phyloP scores from a whole-genome alignment of 2,113 vertebrate genomes.

The Aegithalos caudatus region DNA sequence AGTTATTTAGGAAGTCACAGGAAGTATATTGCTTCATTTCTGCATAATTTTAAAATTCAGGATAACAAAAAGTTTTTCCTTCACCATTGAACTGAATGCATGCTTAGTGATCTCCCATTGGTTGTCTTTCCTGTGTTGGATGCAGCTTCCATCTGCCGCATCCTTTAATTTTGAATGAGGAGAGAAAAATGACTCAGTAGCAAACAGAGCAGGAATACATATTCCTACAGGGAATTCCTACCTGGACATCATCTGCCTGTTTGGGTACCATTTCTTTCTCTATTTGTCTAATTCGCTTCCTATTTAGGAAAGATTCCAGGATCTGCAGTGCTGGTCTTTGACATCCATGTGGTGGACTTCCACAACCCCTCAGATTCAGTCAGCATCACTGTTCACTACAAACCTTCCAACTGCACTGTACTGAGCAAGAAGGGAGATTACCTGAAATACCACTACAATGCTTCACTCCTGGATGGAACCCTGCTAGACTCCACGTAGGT shows the following conservation, averaged over 20 bases:
- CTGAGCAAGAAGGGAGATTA: slow-evolving; percentile 93
- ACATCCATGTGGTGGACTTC: slow-evolving; percentile 92
- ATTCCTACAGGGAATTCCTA: neutral
- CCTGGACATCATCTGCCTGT: neutral
- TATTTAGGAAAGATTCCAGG: slow-evolving; percentile 91
- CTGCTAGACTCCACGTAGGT: slow-evolving; percentile 94
- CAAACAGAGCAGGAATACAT: neutral
- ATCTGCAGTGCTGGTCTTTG: slow-evolving; percentile 94
- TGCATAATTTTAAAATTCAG: neutral
- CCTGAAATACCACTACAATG: slow-evolving; percentile 97
- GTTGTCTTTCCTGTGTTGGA: neutral
- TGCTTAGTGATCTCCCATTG: neutral
- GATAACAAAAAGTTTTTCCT: neutral
- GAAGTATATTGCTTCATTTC: neutral
- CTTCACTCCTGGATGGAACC: slow-evolving; percentile 90
- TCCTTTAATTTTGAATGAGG: neutral
- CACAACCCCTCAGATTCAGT: slow-evolving; percentile 90
- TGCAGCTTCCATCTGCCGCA: neutral
- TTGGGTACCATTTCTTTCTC: neutral
- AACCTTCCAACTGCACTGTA: slow-evolving; percentile 80
- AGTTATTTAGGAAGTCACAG: neutral
- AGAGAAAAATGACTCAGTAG: neutral
- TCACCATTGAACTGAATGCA: neutral
- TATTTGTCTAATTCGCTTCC: neutral
- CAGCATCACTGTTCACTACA: slow-evolving; percentile 75